Evolutionary conservation across 2,888 invertebrate genomes (phyloP), one percentile per base, ranked within the genome.

Genomic region (Dolichopus griseipennis): DNA sequence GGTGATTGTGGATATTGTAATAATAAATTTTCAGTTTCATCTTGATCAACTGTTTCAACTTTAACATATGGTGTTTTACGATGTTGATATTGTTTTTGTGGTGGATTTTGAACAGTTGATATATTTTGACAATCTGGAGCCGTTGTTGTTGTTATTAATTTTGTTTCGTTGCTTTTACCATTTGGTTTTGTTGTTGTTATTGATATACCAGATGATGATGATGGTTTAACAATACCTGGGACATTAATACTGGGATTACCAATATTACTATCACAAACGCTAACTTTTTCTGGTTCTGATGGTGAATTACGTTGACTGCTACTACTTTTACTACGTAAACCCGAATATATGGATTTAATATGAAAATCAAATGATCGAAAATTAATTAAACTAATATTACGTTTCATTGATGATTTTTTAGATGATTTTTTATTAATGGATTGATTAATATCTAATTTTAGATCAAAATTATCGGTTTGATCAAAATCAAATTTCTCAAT

Each of bases 311-410:
- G 52, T 52, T 52, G 52, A 18, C 22, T 72, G 10, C 34, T 73
- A 73, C 6, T 73, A 71, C 9, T 75, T 73, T 74, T 74, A 64
- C 74, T 76, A 4, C 78, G 77, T 61, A 80, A 69, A 6, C 80
- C 80, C n/a, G 77, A 75, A 72, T 81, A 81, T 21, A 81, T 70
- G 1, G 80, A 79, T 71, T 81, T 81, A 61, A 81, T 75, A 70
- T 81, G 80, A 70, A 81, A 81, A 72, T 81, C 82, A 52, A 81
- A 77, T 6, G 81, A 81, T 72, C 78, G 77, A 70, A 81, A 81
- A 68, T 78, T 81, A 68, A 82, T 77, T 71, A 81, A 70, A 66
- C 74, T 74, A 15, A 71, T 71, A 68, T 73, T 74, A 62, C 73
- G 70, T 70, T 73, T 73, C 61, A 72, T 72, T 52, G 52, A 52